Conservation (phyloP, 2,888 invertebrate genomes). For the Euphydryas editha region DNA sequence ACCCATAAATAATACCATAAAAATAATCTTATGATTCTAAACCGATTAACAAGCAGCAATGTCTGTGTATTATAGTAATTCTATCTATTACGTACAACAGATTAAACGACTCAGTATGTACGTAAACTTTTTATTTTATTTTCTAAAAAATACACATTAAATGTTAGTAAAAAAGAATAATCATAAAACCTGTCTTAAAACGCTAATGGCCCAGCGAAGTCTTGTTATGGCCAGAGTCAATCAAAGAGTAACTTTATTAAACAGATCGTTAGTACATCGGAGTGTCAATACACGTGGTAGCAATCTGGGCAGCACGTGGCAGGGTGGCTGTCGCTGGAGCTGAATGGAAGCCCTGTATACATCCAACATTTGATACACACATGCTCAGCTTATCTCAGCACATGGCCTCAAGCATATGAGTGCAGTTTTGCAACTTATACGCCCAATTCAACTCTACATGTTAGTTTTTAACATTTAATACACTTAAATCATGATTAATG, state of each 20-base stretch:
- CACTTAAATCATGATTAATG: background rate
- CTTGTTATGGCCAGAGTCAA: constrained; percentile 36
- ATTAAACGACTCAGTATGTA: too few species aligned
- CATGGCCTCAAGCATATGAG: constrained; percentile 41
- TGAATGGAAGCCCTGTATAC: constrained; percentile 72
- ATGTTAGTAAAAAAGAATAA: background rate
- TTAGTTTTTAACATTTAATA: constrained; percentile 4
- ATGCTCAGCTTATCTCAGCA: constrained; percentile 49
- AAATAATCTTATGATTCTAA: too few species aligned
- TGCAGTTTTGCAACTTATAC: constrained; percentile 38
- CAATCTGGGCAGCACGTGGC: constrained; percentile 74
- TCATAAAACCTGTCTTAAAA: background rate
- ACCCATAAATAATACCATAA: too few species aligned
- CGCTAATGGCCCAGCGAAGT: constrained; percentile 12
- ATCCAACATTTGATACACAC: constrained; percentile 65
- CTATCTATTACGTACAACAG: too few species aligned
- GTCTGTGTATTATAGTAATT: too few species aligned
- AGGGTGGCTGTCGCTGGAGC: constrained; percentile 49
- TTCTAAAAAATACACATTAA: background rate
- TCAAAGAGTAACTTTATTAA: constrained; percentile 44
- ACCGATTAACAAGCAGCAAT: too few species aligned
- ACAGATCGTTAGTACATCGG: constrained; percentile 44
- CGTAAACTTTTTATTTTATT: too few species aligned
- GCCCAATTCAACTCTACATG: constrained; percentile 15
- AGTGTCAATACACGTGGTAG: constrained; percentile 54